Evolutionary conservation across 2,113 vertebrate species (phyloP).

Genomic region (Alethe diademata): DNA sequence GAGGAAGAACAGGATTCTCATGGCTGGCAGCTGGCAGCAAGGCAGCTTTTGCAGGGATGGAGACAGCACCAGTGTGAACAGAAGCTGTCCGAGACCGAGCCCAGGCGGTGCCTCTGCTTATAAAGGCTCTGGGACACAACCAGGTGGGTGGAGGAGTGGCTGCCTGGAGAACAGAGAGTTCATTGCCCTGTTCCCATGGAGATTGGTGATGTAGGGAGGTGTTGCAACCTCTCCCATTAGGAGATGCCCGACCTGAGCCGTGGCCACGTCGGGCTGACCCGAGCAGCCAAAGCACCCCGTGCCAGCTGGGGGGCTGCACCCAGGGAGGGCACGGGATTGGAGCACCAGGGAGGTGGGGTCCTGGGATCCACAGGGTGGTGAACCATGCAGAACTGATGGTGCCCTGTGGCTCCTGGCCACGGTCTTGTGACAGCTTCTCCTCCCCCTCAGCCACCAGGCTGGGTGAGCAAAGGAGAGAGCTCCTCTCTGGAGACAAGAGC

Average conservation of each 20-base stretch:
- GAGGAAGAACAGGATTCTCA: slow-evolving; percentile 56
- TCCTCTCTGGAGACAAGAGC: not conserved
- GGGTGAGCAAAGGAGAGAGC: not conserved
- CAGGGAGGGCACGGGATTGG: not conserved
- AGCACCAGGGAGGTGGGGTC: slow-evolving; percentile 42
- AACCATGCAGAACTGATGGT: not conserved
- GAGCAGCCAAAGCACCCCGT: not conserved
- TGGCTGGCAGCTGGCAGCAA: not conserved
- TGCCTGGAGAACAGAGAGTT: not conserved
- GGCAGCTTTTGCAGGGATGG: not conserved
- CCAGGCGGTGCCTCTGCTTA: not conserved
- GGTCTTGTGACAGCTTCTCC: not conserved
- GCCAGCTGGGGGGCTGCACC: slow-evolving; percentile 24
- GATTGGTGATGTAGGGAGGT: slow-evolving; percentile 20
- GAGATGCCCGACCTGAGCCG: not conserved
- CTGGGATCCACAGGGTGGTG: not conserved
- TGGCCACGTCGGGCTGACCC: not conserved
- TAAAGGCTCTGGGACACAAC: not conserved
- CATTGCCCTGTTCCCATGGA: not conserved
- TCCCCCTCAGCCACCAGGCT: not conserved
- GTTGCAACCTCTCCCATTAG: not conserved
- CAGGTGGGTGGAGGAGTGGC: not conserved
- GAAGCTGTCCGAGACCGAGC: not conserved
- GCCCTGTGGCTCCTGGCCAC: not conserved
- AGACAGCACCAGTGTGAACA: not conserved